These are phyloP conservation scores for Nematolebias whitei DNA, from an alignment of 2,113 vertebrate genomes.

Conservation along the genomic window DNA sequence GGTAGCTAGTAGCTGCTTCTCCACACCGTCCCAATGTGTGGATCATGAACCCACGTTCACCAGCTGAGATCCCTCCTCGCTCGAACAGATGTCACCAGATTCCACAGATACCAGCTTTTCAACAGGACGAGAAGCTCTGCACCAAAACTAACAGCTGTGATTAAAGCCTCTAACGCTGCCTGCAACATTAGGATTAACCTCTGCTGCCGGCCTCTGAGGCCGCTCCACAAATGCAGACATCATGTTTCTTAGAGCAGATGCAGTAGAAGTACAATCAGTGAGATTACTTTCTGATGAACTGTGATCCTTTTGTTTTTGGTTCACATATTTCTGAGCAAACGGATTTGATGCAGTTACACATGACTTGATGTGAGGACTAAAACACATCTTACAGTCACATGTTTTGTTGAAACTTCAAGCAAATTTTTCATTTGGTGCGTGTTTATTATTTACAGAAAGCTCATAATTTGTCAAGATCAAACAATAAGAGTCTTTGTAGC, in stretches of 20 bases:
- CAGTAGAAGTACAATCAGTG: neutral
- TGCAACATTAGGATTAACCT: slow-evolving; percentile 14
- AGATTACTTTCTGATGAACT: neutral
- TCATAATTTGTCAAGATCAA: too few species aligned
- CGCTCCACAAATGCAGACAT: neutral
- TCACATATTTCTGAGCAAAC: neutral
- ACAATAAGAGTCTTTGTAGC: too few species aligned
- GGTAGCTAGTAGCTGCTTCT: slow-evolving; percentile 33
- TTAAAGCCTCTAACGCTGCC: slow-evolving; percentile 39
- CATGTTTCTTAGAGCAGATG: too few species aligned
- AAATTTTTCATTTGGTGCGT: too few species aligned
- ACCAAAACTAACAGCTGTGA: slow-evolving; percentile 45
- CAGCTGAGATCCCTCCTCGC: slow-evolving; percentile 13
- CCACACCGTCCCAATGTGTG: slow-evolving; percentile 4
- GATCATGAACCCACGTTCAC: slow-evolving; percentile 8
- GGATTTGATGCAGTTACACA: neutral
- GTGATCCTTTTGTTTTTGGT: neutral
- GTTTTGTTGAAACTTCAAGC: too few species aligned
- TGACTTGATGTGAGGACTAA: neutral
- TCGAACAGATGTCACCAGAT: slow-evolving; percentile 50
- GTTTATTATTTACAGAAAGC: too few species aligned
- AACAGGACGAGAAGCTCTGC: slow-evolving; percentile 10
- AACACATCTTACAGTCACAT: too few species aligned
- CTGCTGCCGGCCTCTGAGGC: neutral
- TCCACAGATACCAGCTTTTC: slow-evolving; percentile 43